A percentile compares a stretch with the other conserved stretches of the same genome.
Evolutionary conservation across 2,888 invertebrate genomes (phyloP).

Genomic region (Camponotus fellah): DNA sequence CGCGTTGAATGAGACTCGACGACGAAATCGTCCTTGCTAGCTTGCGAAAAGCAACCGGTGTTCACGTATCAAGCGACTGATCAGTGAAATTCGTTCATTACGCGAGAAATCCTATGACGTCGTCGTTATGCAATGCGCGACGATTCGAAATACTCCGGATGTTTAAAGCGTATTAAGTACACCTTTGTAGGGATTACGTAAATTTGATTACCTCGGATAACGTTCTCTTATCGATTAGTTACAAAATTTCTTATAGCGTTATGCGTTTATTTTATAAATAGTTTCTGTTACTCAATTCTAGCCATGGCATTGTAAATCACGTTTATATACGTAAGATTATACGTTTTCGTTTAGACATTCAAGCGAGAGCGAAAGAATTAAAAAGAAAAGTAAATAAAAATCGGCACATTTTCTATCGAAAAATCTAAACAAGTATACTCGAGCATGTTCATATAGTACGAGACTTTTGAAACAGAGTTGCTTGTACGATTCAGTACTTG

Average conservation of each 20-base stretch:
- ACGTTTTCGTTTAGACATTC: neutral
- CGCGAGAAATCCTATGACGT: constrained; percentile 40
- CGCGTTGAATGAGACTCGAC: constrained; percentile 24
- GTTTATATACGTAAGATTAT: neutral
- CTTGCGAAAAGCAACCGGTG: constrained; percentile 20
- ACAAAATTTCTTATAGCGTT: neutral
- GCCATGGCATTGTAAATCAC: neutral
- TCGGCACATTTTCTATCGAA: neutral
- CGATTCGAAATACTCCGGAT: neutral
- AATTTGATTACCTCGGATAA: constrained; percentile 7
- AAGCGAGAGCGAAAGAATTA: neutral
- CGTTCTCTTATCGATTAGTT: neutral
- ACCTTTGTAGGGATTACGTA: constrained; percentile 45
- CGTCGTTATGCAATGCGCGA: constrained; percentile 57
- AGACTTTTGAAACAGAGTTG: neutral
- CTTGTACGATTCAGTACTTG: no score
- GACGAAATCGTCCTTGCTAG: constrained; percentile 23
- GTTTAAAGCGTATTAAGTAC: neutral
- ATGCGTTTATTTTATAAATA: constrained; percentile 38
- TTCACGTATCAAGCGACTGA: constrained; percentile 49
- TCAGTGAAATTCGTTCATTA: constrained; percentile 56
- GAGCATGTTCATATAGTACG: neutral
- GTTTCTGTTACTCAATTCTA: neutral
- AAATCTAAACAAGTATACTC: neutral
- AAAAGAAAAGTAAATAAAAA: neutral